Evolutionary conservation across 1,140 invertebrate species (phyloP).

Genomic region (Euborellia annulipes): DNA sequence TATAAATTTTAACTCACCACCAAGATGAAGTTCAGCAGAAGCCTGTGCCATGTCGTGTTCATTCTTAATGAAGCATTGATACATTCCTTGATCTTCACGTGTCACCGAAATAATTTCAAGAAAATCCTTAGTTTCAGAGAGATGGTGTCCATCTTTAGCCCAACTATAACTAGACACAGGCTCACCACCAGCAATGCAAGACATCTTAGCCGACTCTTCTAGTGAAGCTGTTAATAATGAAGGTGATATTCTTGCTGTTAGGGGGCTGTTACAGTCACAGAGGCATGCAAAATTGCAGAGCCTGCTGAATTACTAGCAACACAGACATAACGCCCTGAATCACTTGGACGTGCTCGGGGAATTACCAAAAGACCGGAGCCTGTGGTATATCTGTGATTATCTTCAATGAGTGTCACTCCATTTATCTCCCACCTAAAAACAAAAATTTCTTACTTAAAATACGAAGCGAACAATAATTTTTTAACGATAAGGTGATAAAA

Average conservation of each 20-base stretch:
- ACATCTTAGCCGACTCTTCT: constrained; percentile 26
- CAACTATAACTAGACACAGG: constrained; percentile 21
- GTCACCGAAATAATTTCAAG: constrained; percentile 20
- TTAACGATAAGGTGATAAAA: too few species aligned
- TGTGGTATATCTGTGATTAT: constrained; percentile 14
- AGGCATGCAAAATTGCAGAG: constrained; percentile 12
- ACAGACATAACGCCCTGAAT: constrained; percentile 26
- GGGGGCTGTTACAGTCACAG: constrained; percentile 22
- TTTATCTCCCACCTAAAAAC: constrained; percentile 7
- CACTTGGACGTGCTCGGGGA: constrained; percentile 16
- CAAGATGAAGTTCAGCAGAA: constrained; percentile 29
- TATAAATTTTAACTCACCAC: constrained; percentile 24
- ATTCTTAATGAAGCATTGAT: constrained; percentile 34
- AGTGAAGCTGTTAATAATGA: constrained; percentile 28
- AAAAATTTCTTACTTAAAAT: too few species aligned
- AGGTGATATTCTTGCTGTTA: constrained; percentile 27
- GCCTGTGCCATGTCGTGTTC: constrained; percentile 30
- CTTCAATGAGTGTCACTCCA: constrained; percentile 4
- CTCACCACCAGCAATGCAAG: constrained; percentile 26
- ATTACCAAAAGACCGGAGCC: constrained; percentile 25
- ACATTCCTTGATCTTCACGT: constrained; percentile 33
- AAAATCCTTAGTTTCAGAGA: constrained; percentile 18
- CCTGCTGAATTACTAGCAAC: constrained; percentile 26
- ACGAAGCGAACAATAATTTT: too few species aligned
- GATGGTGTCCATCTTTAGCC: constrained; percentile 20